These are phyloP conservation scores for Pterostichus niger DNA, from an alignment of 2,888 invertebrate species.

Conservation along the genomic window DNA sequence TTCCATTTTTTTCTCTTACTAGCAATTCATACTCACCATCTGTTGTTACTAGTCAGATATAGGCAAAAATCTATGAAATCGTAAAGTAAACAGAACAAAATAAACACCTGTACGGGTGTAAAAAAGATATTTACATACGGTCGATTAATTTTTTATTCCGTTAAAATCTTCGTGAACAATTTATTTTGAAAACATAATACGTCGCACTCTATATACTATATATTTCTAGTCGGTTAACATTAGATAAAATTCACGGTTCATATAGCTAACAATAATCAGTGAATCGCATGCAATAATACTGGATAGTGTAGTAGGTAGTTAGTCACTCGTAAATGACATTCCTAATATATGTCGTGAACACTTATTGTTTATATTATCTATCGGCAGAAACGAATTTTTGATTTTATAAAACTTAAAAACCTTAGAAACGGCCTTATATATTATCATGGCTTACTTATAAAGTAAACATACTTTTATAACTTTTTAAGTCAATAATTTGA, in stretches of 20 bases:
- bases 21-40: constrained; percentile 21
- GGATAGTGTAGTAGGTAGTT: constrained; percentile 3
- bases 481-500: constrained; percentile 46
- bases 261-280: constrained; percentile 52
- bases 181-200: constrained; percentile 44
- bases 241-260: constrained; percentile 54
- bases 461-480: constrained; percentile 43
- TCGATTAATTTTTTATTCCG: constrained; percentile 64
- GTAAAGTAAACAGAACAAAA: constrained; percentile 40
- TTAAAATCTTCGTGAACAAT: constrained; percentile 63
- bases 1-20: neutral
- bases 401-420: constrained; percentile 57
- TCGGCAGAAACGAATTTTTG: constrained; percentile 44
- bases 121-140: constrained; percentile 51
- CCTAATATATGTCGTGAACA: constrained; percentile 51
- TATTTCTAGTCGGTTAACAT: constrained; percentile 51
- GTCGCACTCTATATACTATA: constrained; percentile 48
- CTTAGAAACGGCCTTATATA: constrained; percentile 37
- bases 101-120: constrained; percentile 35
- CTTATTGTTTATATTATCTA: constrained; percentile 41
- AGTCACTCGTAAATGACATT: constrained; percentile 23
- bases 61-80: constrained; percentile 34
- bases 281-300: constrained; percentile 45
- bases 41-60: neutral
- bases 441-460: constrained; percentile 53